Evolutionary conservation across 2,888 invertebrate genomes (phyloP).

Genomic region (Urechis unicinctus): DNA sequence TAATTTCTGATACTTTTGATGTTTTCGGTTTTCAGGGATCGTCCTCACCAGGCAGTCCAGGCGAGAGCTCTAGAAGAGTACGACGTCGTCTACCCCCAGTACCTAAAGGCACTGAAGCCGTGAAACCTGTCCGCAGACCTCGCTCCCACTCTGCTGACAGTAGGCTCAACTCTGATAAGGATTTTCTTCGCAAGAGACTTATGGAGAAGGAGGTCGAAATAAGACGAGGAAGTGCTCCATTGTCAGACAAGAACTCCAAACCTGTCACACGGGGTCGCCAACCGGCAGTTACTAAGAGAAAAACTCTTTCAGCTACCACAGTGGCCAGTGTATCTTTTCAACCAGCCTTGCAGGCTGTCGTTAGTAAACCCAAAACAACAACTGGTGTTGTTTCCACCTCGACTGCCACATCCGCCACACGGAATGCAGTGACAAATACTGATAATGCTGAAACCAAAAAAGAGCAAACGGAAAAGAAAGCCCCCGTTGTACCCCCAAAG

Average conservation of each 20-base stretch:
- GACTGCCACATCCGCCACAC: too few species aligned
- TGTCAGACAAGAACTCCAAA: not conserved
- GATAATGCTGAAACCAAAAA: too few species aligned
- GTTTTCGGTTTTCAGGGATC: too few species aligned
- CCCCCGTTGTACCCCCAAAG: not conserved
- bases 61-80: not conserved
- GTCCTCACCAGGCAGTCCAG: not conserved
- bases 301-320: not conserved
- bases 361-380: too few species aligned
- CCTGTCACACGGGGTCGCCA: not conserved
- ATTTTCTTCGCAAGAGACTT: conserved; percentile 13
- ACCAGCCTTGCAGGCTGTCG: too few species aligned
- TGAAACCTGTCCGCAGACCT: conserved; percentile 2
- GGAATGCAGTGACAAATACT: too few species aligned
- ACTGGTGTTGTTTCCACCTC: too few species aligned
- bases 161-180: conserved; percentile 12
- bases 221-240: not conserved
- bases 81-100: conserved; percentile 20
- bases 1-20: too few species aligned
- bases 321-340: not conserved
- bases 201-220: conserved; percentile 9
- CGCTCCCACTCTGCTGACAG: not conserved
- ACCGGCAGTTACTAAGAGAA: not conserved
- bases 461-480: too few species aligned
- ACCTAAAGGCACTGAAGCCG: conserved; percentile 12